Percentiles rank a stretch among this genome's conserved stretches.
Evolutionary conservation across 1,140 invertebrate genomes (phyloP).

Genomic region (Colletes latitarsis): DNA sequence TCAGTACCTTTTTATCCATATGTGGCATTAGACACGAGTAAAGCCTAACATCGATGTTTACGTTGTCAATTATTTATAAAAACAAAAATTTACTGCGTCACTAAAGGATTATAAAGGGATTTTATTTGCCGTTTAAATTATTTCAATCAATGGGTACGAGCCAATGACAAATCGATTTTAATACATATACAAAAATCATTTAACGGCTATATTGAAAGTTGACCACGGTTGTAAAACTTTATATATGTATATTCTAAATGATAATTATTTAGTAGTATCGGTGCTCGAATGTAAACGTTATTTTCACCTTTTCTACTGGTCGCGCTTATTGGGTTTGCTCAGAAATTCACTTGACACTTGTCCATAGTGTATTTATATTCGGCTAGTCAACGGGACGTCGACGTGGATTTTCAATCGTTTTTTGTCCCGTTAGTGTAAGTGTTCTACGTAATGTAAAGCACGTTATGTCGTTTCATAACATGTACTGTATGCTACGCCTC

Average conservation of each 20-base stretch:
- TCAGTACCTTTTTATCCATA: constrained; percentile 89
- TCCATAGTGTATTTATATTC: constrained; percentile 60
- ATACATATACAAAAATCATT: constrained; percentile 27
- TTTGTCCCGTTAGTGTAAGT: constrained; percentile 67
- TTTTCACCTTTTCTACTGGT: constrained; percentile 47
- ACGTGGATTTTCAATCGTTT: constrained; percentile 56
- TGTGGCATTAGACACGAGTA: constrained; percentile 85
- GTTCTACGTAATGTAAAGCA: constrained; percentile 61
- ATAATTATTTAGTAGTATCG: constrained; percentile 39
- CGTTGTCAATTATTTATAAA: constrained; percentile 61
- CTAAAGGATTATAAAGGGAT: constrained; percentile 25
- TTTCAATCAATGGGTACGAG: constrained; percentile 34
- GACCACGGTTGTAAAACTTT: constrained; percentile 39
- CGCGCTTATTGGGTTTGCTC: constrained; percentile 43
- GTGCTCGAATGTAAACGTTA: constrained; percentile 46
- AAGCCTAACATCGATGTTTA: constrained; percentile 59
- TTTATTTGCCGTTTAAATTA: constrained; percentile 44
- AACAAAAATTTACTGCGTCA: constrained; percentile 15
- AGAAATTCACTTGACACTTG: constrained; percentile 57
- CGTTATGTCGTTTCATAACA: constrained; percentile 59
- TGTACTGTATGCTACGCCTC: constrained; percentile 55
- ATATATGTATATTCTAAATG: constrained; percentile 34
- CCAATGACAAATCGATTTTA: constrained; percentile 30
- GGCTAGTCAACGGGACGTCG: constrained; percentile 71
- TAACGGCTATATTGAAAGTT: constrained; percentile 28